Percentiles rank a stretch among this genome's conserved stretches.
These are phyloP conservation scores for Pachycephus smyrnensis DNA, from an alignment of 2,888 invertebrate genomes.

Conservation along the genomic window DNA sequence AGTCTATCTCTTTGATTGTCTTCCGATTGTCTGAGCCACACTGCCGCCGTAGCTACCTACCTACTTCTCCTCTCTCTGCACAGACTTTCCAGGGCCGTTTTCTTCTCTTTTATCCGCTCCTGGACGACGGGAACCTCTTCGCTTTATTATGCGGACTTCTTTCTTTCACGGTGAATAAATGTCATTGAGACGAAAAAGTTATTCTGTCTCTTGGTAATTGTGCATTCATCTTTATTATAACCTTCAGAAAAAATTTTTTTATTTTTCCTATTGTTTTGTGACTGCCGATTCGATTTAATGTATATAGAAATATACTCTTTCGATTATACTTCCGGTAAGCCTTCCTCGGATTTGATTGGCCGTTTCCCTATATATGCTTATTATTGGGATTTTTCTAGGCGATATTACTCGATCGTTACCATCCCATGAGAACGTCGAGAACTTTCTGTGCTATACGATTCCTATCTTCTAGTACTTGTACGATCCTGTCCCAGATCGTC, in stretches of 20 bases:
- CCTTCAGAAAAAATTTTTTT: background rate
- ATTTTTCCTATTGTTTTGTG: background rate
- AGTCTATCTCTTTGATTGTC: conserved; percentile 24
- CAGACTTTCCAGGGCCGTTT: background rate
- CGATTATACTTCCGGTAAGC: background rate
- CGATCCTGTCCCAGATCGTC: background rate
- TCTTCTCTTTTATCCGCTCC: conserved; percentile 3
- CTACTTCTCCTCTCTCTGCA: background rate
- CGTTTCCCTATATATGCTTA: background rate
- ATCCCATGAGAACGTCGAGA: background rate
- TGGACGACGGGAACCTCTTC: background rate
- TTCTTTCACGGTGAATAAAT: background rate
- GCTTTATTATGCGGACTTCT: background rate
- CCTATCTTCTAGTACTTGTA: background rate
- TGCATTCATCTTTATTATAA: background rate
- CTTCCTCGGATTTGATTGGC: background rate
- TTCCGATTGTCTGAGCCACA: conserved; percentile 19
- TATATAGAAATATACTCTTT: background rate
- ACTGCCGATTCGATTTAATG: background rate
- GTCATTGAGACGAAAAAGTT: background rate
- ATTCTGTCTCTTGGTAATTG: background rate
- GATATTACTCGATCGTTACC: background rate
- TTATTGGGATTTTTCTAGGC: background rate
- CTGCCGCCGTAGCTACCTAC: background rate
- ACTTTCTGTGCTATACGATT: background rate